Base-by-base conservation (phyloP, 2,888 invertebrate species). In the Coenonympha glycerion region DNA sequence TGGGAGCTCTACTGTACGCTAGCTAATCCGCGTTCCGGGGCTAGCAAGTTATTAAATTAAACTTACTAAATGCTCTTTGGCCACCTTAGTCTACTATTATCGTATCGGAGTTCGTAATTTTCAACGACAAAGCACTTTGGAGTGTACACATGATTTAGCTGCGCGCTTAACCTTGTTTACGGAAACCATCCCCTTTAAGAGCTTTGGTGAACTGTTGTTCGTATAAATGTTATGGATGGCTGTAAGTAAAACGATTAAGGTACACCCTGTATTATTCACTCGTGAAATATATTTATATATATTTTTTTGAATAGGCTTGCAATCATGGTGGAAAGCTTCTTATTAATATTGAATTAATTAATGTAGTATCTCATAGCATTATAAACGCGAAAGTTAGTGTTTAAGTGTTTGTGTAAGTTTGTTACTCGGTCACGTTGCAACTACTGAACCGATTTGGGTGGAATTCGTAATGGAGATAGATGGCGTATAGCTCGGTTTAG, bases 121-220 rank as follows among this genome's bases (percentile, higher is more conserved):
- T 46, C 39, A 41, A 19, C 36, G 40, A 55, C 49, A 52, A 55
- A 55, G 46, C 52, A 49, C 52, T 55, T 42, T 16, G 15, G 37
- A 31, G 53, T 49, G 37, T 41, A 37, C 55, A 52, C 52, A 42
- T 46, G 46, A 52, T 52, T 48, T 48, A 40, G 33, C 41, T 41
- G 45, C 40, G 21, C 42, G 45, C 33, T 46, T 49, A 55, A 55
- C 45, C 52, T 52, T 48, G 52, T 55, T 52, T 49, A 37, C 46
- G 30, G 24, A 37, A 49, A 53, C 46, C 53, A 31, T 44, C 13
- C 31, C 42, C 13, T 41, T 19, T 41, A 30, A 36, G 49, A 37
- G 46, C 49, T 53, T 47, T 42, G 30, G 47, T 41, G 41, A 26
- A 41, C 34, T 53, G 15, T 13, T 24, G 22, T 15, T 8, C n/a